These are phyloP conservation scores for Drosophila navojoa DNA, from an alignment of 1,140 invertebrate genomes.

Conservation along the genomic window DNA sequence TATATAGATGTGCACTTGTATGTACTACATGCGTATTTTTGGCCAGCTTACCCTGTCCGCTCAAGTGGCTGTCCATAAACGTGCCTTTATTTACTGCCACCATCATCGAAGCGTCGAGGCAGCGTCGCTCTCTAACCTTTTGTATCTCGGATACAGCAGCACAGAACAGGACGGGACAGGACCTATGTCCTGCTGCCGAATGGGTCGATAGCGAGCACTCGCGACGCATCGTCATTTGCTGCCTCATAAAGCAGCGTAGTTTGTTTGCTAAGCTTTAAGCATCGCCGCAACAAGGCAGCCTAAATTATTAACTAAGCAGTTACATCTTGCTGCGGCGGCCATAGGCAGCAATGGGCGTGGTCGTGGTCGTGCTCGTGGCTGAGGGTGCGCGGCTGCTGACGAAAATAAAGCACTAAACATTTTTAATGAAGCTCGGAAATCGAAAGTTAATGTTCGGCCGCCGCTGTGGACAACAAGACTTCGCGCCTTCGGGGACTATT, in stretches of 20 bases:
- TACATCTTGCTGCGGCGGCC: slow-evolving; percentile 11
- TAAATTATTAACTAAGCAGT: slow-evolving; percentile 51
- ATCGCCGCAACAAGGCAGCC: slow-evolving; percentile 22
- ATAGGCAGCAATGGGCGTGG: slow-evolving; percentile 1
- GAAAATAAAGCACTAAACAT: slow-evolving; percentile 64
- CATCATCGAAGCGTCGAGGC: slow-evolving; percentile 28
- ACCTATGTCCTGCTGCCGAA: slow-evolving; percentile 20
- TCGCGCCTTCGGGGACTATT: slow-evolving; percentile 13
- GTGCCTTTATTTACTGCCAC: slow-evolving; percentile 40
- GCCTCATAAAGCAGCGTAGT: slow-evolving; percentile 40
- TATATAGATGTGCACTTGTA: slow-evolving; percentile 4
- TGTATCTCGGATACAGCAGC: not conserved
- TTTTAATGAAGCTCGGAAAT: slow-evolving; percentile 75
- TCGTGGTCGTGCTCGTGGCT: not conserved
- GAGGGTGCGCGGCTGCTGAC: not conserved
- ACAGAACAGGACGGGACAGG: not conserved
- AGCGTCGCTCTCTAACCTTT: not conserved
- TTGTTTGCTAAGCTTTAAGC: slow-evolving; percentile 33
- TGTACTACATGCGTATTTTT: slow-evolving; percentile 6
- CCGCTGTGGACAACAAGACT: slow-evolving; percentile 10
- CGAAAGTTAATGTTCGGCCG: slow-evolving; percentile 47
- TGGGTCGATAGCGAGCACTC: slow-evolving; percentile 15
- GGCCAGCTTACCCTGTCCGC: slow-evolving; percentile 17
- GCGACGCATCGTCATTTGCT: slow-evolving; percentile 18
- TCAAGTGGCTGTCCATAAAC: slow-evolving; percentile 44